Evolutionary conservation across 2,888 invertebrate species (phyloP), one percentile per base, ranked within the genome.

Genomic region (Hypsopygia costalis): DNA sequence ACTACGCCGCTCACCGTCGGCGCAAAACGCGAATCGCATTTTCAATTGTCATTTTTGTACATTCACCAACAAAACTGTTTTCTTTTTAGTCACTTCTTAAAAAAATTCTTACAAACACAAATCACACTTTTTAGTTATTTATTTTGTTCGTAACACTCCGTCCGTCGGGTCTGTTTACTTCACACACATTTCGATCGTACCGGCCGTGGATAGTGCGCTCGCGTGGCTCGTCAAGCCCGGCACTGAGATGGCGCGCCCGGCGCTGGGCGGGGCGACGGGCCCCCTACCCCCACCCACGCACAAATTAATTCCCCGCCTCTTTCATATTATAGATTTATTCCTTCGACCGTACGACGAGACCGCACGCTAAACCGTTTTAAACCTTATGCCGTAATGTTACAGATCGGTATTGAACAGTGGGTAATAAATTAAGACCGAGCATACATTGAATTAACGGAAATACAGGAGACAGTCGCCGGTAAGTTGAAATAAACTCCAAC

Each of bases 311-410:
- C 81, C 69, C 82, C 87, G 87, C 88, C 88, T 75, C 81, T 76
- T 81, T 81, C 85, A 86, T 87, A 87, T 87, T 87, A 87, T 87
- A 88, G 87, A 87, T 87, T 87, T 87, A 88, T 87, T 85, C 68
- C 76, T 73, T 69, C 70, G 73, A 72, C 78, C 65, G 75, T 75
- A 77, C 75, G 65, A 67, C 69, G 64, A 59, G 54, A 58, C 51
- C 55, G 42, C 50, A 43, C 68, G 81, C 68, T 81, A 78, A 79
- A 78, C 86, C 78, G 80, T 78, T 81, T 74, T 81, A 75, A 73
- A 85, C 87, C 87, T 81, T 87, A 86, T 75, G 75, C 66, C 67
- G 52, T 60, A 49, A 64, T 55, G 58, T 73, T 83, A 87, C 75
- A 79, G 86, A 76, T 75, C 73, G 75, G 64, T 81, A 81, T 86